Evolutionary conservation across 1,140 invertebrate species (phyloP), one percentile per base, ranked within the genome.

Genomic region (Mycetomoellerius zeteki): DNA sequence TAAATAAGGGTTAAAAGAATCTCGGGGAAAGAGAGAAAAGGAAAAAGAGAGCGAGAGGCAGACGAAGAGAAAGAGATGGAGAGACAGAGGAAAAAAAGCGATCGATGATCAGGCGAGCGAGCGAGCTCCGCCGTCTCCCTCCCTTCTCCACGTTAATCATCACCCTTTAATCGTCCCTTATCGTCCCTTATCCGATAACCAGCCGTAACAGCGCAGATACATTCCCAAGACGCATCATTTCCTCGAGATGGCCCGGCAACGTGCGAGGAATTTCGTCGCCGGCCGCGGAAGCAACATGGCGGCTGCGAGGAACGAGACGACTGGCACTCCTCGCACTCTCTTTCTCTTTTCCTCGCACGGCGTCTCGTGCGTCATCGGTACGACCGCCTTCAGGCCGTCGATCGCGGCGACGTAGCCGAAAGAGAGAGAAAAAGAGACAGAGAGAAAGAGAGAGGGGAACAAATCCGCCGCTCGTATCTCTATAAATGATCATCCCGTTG

Each of bases 251-350:
- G 69, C 69, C 47, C 67, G 37, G 33, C 69, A 84, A 84, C 80
- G 80, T 84, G 80, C 37, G 37, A 60, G 54, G 69, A 75, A 89
- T 89, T 93, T 89, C 75, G 90, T 92, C 87, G 81, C 92, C 92
- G 92, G 92, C 88, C 90, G 89, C 80, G 82, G 75, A 88, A 89
- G 80, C 90, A 94, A 94, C 86, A 94, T 94, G 94, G 94, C 94
- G 92, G 85, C 64, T 14, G 19, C 82, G 62, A 62, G 71, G 50
- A 82, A 14, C 62, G 37, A 85, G 78, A 81, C 67, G 80, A 75
- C 37, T 56, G 80, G 69, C 69, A 47, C 89, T 89, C 75, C 88
- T 90, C 85, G 75, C 88, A 82, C 62, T 67, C 50, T 86, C 60
- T 75, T 52, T 87, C 72, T 89, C 54, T 88, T 56, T 89, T 27